Percentiles rank a stretch among this genome's conserved stretches.
Evolutionary conservation across 2,113 vertebrate genomes (phyloP).

Genomic region (Notothenia coriiceps): DNA sequence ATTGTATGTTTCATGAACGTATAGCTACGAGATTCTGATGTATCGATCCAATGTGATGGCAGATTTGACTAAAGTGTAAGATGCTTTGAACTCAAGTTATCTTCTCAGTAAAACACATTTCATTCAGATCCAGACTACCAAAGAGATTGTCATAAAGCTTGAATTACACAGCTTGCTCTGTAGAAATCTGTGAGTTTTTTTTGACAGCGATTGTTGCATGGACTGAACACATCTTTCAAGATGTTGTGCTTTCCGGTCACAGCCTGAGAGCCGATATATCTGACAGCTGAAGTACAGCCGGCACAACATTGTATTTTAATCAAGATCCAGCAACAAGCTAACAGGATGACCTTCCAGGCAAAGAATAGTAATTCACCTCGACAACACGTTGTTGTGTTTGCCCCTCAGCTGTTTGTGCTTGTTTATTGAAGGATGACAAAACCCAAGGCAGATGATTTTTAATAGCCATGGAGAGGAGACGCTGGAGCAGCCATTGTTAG

Average conservation of each 20-base stretch:
- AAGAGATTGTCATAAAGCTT: background rate
- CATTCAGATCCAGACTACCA: background rate
- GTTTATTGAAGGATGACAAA: constrained; percentile 60
- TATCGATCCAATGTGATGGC: background rate
- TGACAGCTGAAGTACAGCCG: constrained; percentile 42
- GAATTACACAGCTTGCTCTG: constrained; percentile 34
- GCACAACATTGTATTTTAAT: constrained; percentile 48
- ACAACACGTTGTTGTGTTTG: constrained; percentile 7
- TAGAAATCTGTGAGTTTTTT: constrained; percentile 38
- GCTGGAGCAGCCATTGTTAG: constrained; percentile 38
- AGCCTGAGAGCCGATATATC: constrained; percentile 37
- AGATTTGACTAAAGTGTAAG: background rate
- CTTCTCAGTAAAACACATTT: background rate
- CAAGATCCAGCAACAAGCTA: constrained; percentile 52
- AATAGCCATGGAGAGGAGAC: constrained; percentile 49
- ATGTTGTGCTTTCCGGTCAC: constrained; percentile 47
- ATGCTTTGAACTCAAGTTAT: background rate
- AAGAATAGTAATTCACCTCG: constrained; percentile 49
- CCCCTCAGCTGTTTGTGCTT: constrained; percentile 36
- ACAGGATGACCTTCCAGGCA: constrained; percentile 52
- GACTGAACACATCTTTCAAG: constrained; percentile 38
- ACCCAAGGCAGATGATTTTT: constrained; percentile 45
- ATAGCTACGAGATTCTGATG: no score
- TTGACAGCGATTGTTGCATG: background rate
- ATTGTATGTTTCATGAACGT: background rate